Evolutionary conservation across 2,888 invertebrate genomes (phyloP), one percentile per base, ranked within the genome.

Genomic region (Pyrocoelia pectoralis): DNA sequence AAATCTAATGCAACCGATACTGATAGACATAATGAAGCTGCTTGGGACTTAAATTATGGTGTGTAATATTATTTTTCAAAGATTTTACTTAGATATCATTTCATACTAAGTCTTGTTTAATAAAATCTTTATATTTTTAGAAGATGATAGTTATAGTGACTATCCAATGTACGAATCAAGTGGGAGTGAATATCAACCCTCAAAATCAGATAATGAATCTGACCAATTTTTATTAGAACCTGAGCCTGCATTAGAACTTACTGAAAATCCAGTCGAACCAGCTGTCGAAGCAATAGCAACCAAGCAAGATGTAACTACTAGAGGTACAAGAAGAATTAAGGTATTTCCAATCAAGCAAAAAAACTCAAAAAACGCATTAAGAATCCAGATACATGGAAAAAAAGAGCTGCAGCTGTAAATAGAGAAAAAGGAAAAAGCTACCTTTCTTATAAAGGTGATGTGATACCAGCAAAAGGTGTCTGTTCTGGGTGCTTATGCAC

Each of bases 351-450:
- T 33, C 9, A 51, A 51, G n/a, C 38, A 17, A 52, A 52, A 40
- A 38, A 40, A 1, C 12, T 38, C 15, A 19, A 46, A 15, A 55
- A 24, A 29, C 9, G 29, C 1, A 10, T 17, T 43, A 29, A 10
- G n/a, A 24, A 15, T 6, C 43, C 28, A 46, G 29, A 55, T 10
- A 28, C 28, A n/a, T 49, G 56, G 48, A 56, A 56, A 48, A 56
- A 28, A 29, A 4, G 12, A 14, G 19, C n/a, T n/a, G 33, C 46
- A 8, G 49, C 48, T n/a, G 9, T 49, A 33, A 24, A 17, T 9
- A 56, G 56, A 56, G 56, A 28, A 48, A 48, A 33, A 15, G 56
- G 56, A n/a, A 14, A 48, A 17, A 19, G 19, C 12, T 56, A 48
- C 28, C 4, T 46, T 3, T 46, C 48, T 38, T 38, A 56, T 9